A percentile compares a stretch with the other conserved stretches of the same genome.
phyloP scores from a whole-genome alignment of 2,797 vertebrate species.

The Falco naumanni region DNA sequence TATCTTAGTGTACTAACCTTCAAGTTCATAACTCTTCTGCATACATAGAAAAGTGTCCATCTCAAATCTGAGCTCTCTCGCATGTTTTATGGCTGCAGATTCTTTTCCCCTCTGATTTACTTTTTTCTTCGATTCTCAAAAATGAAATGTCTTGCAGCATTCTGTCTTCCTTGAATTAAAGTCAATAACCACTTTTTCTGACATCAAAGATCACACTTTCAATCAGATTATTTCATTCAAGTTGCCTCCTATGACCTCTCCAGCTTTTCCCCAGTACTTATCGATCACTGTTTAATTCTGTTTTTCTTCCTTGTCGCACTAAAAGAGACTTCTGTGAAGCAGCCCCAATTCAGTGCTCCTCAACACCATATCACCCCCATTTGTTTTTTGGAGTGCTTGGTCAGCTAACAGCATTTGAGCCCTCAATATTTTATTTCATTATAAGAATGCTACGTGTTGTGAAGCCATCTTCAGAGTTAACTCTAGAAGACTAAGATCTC shows the following conservation, averaged over 20 bases:
- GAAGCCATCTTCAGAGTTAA: not conserved
- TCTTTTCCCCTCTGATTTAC: not conserved
- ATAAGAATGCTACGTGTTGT: not conserved
- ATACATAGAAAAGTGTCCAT: not conserved
- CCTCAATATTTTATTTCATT: not conserved
- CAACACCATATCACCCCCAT: not conserved
- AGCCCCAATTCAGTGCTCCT: not conserved
- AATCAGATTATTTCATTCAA: conserved; percentile 56
- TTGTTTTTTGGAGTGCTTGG: not conserved
- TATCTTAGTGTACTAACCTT: not conserved
- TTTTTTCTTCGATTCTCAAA: not conserved
- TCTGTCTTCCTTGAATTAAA: conserved; percentile 44
- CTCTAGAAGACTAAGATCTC: not conserved
- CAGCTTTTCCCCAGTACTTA: conserved; percentile 12
- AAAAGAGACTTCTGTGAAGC: conserved; percentile 2
- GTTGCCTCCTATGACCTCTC: conserved; percentile 21
- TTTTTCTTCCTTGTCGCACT: not conserved
- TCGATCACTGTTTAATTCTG: conserved; percentile 46
- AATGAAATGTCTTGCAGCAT: conserved; percentile 37
- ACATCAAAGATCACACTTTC: conserved; percentile 56
- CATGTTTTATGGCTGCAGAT: not conserved
- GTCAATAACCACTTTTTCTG: conserved; percentile 53
- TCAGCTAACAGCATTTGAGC: not conserved
- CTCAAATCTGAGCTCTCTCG: not conserved
- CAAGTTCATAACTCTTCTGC: not conserved